These are phyloP conservation scores for Aphidoletes aphidimyza DNA, from an alignment of 2,888 invertebrate genomes.

Conservation along the genomic window DNA sequence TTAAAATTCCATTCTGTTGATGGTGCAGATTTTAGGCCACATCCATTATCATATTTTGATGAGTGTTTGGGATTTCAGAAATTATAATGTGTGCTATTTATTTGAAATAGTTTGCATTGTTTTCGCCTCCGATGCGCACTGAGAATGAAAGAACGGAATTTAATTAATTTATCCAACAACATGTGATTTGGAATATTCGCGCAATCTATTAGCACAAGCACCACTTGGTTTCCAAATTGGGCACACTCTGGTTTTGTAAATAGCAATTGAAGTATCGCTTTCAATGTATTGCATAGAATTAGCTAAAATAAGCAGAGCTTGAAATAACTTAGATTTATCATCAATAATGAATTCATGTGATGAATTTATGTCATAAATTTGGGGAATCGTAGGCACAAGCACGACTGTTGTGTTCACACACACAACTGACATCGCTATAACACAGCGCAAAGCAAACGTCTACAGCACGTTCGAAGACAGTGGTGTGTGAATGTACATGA, in stretches of 20 bases:
- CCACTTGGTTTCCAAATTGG: neutral
- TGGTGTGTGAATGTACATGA: too few relatives aligned
- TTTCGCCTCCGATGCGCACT: neutral
- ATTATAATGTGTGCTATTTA: conserved; percentile 1
- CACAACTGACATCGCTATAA: too few relatives aligned
- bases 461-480: too few relatives aligned
- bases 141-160: neutral
- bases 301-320: too few relatives aligned
- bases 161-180: neutral
- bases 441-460: too few relatives aligned
- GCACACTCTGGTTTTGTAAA: neutral
- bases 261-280: neutral
- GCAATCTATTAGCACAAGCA: neutral
- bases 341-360: too few relatives aligned
- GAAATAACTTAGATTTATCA: too few relatives aligned
- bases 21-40: neutral
- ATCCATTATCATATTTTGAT: conserved; percentile 18
- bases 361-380: too few relatives aligned
- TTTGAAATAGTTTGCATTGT: neutral
- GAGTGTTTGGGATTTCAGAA: neutral
- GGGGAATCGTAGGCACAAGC: too few relatives aligned
- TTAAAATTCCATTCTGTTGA: neutral
- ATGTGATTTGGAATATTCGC: neutral
- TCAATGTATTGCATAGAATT: neutral
- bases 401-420: too few relatives aligned